These are phyloP conservation scores for Etheostoma cragini DNA, from an alignment of 2,113 vertebrate genomes.

Conservation along the genomic window DNA sequence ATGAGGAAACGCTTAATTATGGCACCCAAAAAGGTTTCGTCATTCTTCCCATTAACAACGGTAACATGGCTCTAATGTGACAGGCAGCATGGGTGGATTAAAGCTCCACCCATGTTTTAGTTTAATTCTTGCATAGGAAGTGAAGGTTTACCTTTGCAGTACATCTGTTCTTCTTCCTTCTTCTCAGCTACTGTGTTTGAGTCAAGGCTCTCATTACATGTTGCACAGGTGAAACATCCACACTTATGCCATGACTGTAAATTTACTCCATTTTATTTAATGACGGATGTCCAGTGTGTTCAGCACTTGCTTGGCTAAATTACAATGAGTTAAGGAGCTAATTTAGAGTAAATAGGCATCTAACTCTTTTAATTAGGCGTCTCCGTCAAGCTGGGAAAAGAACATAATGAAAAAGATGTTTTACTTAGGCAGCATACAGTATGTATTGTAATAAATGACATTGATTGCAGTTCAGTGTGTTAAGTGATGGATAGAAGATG, in stretches of 20 bases:
- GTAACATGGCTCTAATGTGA: neutral
- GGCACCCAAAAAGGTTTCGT: neutral
- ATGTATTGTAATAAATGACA: neutral
- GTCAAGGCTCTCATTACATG: no score
- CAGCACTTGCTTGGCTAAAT: neutral
- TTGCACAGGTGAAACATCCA: no score
- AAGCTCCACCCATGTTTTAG: neutral
- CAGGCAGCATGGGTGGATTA: neutral
- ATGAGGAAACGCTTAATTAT: neutral
- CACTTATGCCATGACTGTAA: no score
- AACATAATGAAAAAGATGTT: neutral
- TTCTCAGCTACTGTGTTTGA: no score
- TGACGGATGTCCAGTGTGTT: neutral
- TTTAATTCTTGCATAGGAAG: no score
- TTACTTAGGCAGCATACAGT: neutral
- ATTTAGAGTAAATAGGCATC: conserved; percentile 17
- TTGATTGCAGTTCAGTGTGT: neutral
- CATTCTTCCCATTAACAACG: neutral
- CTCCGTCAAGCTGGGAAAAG: conserved; percentile 45
- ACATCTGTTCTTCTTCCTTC: no score
- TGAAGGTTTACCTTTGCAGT: no score
- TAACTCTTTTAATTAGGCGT: conserved; percentile 35
- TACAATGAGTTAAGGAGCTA: neutral
- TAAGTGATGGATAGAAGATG: neutral
- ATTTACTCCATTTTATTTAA: neutral